Base-by-base conservation (phyloP, 1,140 invertebrate genomes). In the Aphelinus atriplicis region DNA sequence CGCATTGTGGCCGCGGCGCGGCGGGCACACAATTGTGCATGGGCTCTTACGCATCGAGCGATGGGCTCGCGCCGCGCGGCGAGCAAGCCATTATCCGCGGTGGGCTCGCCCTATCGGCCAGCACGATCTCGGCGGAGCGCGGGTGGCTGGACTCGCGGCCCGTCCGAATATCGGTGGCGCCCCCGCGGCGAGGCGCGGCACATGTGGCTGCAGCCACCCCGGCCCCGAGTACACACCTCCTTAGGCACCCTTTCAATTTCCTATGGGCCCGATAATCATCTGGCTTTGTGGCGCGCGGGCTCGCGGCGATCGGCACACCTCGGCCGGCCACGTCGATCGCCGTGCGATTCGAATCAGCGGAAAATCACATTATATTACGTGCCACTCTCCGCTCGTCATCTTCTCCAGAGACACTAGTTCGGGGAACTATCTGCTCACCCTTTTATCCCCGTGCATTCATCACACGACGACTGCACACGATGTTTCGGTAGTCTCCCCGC, bases 161-260 rank as follows among this genome's bases (percentile, higher is more conserved):
- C 45, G n/a, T 42, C 7, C 7, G 10, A 64, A 26, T 4, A n/a
- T 58, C 3, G 57, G 3, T 26, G 57, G 55, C 53, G n/a, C 50
- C 48, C 55, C 62, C 42, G 47, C n/a, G 7, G 62, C 5, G 60
- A 63, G n/a, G 53, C 26, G 26, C 26, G 26, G 26, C 26, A 26
- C 26, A 26, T 26, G 26, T 26, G 26, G 26, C 3, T 5, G 47
- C 62, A 42, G 2, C 47, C 2, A n/a, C 62, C 9, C 42, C 42
- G 47, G 42, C 64, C 63, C 57, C 56, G 42, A 63, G 76, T 83
- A 85, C 82, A 85, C 85, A 87, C 84, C 83, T 86, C 79, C 81
- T 86, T 80, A 83, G 80, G 84, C 82, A 86, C 83, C 85, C 85
- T 86, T 86, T 86, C 86, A 86, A 86, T 87, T 86, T 83, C 81